Conservation (phyloP, 2,113 vertebrate species). For the Hippotragus niger region DNA sequence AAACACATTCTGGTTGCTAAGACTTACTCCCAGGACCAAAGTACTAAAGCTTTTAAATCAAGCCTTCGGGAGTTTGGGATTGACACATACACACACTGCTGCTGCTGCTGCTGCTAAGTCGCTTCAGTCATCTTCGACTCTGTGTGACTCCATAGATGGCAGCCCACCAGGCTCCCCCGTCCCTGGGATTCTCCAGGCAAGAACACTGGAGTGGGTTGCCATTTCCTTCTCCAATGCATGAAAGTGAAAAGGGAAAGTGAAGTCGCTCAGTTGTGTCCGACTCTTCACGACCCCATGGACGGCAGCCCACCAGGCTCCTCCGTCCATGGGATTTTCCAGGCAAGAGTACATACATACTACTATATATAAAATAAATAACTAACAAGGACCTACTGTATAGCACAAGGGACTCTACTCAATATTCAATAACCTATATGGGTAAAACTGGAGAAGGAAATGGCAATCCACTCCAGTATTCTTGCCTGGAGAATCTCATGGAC, state of each 20-base stretch:
- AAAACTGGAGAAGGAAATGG: background rate
- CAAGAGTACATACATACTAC: background rate
- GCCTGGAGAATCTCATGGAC: background rate
- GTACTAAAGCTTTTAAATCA: background rate
- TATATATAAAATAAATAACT: background rate
- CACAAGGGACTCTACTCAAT: background rate
- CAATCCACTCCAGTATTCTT: background rate
- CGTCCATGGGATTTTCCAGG: no score
- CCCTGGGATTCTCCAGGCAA: no score
- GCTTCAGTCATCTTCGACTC: fast-evolving
- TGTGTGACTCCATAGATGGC: no score
- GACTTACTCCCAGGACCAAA: background rate
- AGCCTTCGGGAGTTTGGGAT: background rate
- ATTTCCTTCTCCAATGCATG: no score
- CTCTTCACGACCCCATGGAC: no score
- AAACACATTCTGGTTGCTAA: background rate
- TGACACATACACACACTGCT: background rate
- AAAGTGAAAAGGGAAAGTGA: no score
- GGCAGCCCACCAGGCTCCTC: no score
- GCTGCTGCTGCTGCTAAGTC: no score
- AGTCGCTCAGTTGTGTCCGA: no score
- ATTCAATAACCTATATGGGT: background rate
- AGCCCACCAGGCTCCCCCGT: no score
- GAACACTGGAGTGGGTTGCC: no score
- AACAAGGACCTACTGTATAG: background rate